Evolutionary conservation across 1,140 invertebrate genomes (phyloP).

Genomic region (Calliopsis andreniformis): DNA sequence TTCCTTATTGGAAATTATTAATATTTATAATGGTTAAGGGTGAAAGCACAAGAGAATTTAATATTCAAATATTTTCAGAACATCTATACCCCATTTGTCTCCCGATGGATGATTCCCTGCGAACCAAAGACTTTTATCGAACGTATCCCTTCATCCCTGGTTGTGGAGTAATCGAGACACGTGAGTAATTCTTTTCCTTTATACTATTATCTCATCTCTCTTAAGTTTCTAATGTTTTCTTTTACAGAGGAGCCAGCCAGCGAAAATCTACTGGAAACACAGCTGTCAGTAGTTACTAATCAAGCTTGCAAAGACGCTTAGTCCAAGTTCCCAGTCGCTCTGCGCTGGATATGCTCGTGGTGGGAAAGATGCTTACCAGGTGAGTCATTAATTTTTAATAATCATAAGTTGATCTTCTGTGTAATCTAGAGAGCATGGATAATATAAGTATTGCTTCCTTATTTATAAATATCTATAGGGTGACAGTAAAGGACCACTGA

Average conservation of each 20-base stretch:
- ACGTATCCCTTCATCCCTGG: background rate
- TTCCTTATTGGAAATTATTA: too few species aligned
- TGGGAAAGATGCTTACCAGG: conserved; percentile 91
- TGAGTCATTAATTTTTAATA: conserved; percentile 59
- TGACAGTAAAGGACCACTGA: conserved; percentile 92
- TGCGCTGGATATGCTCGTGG: conserved; percentile 89
- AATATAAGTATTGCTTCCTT: too few species aligned
- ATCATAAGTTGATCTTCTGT: too few species aligned
- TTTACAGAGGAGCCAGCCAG: conserved; percentile 85
- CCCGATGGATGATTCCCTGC: background rate
- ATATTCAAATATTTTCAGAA: background rate
- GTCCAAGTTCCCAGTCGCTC: conserved; percentile 82
- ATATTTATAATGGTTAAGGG: too few species aligned
- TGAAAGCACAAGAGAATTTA: too few species aligned
- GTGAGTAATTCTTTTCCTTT: background rate
- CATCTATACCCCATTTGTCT: background rate
- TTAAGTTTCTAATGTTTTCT: background rate
- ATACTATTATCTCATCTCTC: background rate
- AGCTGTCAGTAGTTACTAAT: conserved; percentile 85
- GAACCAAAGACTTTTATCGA: background rate
- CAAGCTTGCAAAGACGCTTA: conserved; percentile 84
- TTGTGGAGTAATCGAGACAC: background rate
- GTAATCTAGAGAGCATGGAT: too few species aligned
- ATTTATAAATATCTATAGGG: too few species aligned
- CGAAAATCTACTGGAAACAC: conserved; percentile 85